phyloP scores from a whole-genome alignment of 2,113 vertebrate genomes.

The Gadus macrocephalus region DNA sequence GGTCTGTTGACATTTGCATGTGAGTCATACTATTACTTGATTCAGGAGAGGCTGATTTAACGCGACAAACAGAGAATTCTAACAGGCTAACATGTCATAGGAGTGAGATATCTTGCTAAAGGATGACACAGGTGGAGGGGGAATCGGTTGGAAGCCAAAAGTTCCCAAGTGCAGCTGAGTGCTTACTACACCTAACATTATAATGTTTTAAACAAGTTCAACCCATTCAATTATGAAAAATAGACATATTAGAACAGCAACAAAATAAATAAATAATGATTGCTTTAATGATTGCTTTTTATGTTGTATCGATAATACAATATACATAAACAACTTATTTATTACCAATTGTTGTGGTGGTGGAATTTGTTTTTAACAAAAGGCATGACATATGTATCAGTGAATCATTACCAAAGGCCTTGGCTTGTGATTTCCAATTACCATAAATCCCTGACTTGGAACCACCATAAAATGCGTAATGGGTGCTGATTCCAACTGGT shows the following conservation, averaged over 20 bases:
- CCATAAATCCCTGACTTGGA: conserved; percentile 18
- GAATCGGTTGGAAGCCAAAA: too few species aligned
- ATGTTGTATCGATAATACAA: too few species aligned
- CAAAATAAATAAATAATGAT: neutral
- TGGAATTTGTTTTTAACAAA: conserved; percentile 13
- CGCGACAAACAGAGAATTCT: neutral
- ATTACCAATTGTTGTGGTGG: neutral
- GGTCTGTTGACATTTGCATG: too few species aligned
- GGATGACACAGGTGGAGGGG: too few species aligned
- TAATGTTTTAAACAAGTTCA: neutral
- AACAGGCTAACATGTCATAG: too few species aligned
- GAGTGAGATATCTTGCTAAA: too few species aligned
- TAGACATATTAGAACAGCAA: neutral
- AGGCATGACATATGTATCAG: conserved; percentile 11
- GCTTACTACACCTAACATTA: too few species aligned
- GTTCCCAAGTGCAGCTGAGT: too few species aligned
- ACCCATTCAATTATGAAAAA: neutral
- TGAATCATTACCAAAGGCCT: neutral
- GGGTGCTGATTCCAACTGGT: conserved; percentile 3
- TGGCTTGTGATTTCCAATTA: conserved; percentile 38
- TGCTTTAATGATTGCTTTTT: neutral
- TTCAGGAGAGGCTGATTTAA: too few species aligned
- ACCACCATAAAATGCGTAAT: neutral
- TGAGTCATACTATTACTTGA: too few species aligned
- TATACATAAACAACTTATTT: neutral